phyloP scores from a whole-genome alignment of 2,888 invertebrate species.

The Chrysolina haemoptera region DNA sequence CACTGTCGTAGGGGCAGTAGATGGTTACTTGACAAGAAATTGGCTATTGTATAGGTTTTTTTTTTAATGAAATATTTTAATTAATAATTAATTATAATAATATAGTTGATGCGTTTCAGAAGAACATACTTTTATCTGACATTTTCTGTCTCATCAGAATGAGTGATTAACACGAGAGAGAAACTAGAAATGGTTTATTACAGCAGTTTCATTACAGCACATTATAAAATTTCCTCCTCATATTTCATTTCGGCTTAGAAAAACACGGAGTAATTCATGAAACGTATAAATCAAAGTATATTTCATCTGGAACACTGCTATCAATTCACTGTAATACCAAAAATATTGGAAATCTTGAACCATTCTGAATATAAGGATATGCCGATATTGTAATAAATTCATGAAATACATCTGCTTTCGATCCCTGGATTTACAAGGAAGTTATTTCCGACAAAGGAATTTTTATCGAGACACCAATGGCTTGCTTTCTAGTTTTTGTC shows the following conservation, averaged over 20 bases:
- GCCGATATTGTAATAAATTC: conserved; percentile 14
- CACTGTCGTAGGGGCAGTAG: too few species aligned
- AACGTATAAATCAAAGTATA: background rate
- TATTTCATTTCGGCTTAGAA: background rate
- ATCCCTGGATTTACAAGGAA: conserved; percentile 15
- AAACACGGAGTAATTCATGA: background rate
- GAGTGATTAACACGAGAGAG: background rate
- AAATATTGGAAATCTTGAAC: conserved; percentile 13
- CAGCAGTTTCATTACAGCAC: background rate
- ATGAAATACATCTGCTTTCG: conserved; percentile 13
- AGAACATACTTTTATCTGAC: too few species aligned
- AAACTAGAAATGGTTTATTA: background rate
- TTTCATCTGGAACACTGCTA: background rate
- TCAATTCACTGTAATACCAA: conserved; percentile 5
- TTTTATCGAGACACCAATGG: background rate
- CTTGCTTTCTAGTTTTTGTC: background rate
- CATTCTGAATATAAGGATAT: background rate
- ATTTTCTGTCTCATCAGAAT: background rate
- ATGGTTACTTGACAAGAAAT: too few species aligned
- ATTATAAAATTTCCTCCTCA: background rate
- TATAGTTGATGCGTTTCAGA: too few species aligned
- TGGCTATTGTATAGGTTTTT: too few species aligned
- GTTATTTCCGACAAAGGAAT: conserved; percentile 4
- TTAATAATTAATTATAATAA: too few species aligned
- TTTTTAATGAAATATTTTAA: too few species aligned